Percentiles rank a stretch among this genome's conserved stretches.
Conservation (phyloP, 2,888 invertebrate species). For the Thera britannica region DNA sequence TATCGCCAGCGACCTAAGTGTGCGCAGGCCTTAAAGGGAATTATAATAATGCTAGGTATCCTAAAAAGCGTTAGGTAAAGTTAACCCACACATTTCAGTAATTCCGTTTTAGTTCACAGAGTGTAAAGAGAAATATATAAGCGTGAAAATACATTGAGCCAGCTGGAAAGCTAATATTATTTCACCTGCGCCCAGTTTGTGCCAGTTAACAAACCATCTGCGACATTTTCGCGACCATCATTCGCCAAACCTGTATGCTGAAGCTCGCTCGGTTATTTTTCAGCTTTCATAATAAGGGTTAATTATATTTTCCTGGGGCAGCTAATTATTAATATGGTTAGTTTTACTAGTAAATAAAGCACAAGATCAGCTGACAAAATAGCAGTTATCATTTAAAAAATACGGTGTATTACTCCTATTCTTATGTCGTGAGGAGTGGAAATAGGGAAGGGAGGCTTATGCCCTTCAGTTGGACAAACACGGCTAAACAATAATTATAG, state of each 20-base stretch:
- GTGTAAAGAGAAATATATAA: constrained; percentile 24
- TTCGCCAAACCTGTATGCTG: constrained; percentile 10
- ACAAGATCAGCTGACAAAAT: not conserved
- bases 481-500: too few species aligned
- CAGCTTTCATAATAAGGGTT: constrained; percentile 1
- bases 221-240: constrained; percentile 23
- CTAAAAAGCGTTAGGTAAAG: not conserved
- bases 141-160: constrained; percentile 29
- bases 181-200: constrained; percentile 33
- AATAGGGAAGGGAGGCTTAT: too few species aligned
- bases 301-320: not conserved
- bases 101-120: constrained; percentile 13
- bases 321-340: too few species aligned
- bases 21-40: not conserved
- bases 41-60: not conserved
- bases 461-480: too few species aligned
- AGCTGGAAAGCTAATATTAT: constrained; percentile 31
- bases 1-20: too few species aligned
- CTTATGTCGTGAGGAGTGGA: too few species aligned
- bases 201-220: constrained; percentile 34
- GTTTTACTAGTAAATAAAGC: too few species aligned
- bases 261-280: constrained; percentile 13
- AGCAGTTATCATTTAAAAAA: not conserved
- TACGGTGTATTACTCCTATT: not conserved
- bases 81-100: not conserved